phyloP scores from a whole-genome alignment of 2,113 vertebrate species.

The Cervus canadensis region DNA sequence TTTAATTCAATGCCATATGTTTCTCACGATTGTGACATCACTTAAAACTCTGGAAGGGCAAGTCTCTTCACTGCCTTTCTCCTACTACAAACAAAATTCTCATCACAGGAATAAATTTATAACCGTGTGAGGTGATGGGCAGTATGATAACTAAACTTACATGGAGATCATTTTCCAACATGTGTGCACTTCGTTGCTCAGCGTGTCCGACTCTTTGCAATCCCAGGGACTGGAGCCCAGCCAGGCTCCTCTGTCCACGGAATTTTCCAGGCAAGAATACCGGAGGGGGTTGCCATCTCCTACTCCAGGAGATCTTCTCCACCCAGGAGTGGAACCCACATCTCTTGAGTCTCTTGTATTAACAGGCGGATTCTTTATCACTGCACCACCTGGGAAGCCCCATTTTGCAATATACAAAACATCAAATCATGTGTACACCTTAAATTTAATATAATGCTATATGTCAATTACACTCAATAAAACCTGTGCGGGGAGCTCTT shows the following conservation, averaged over 20 bases:
- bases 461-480: background rate
- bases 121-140: background rate
- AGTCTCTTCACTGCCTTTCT: background rate
- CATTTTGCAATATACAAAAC: background rate
- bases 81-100: background rate
- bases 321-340: background rate
- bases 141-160: background rate
- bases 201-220: background rate
- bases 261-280: background rate
- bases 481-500: background rate
- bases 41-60: background rate
- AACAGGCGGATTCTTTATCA: background rate
- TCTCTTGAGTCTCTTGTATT: background rate
- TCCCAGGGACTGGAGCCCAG: background rate
- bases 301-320: background rate
- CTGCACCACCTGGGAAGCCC: background rate
- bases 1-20: background rate
- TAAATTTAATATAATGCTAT: background rate
- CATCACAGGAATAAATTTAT: background rate
- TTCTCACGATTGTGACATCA: slow-evolving; percentile 32
- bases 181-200: background rate
- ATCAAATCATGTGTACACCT: background rate
- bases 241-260: background rate
- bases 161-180: background rate
- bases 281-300: background rate